Evolutionary conservation across 2,113 vertebrate genomes (phyloP), one percentile per base, ranked within the genome.

Genomic region (Apeltes quadracus): DNA sequence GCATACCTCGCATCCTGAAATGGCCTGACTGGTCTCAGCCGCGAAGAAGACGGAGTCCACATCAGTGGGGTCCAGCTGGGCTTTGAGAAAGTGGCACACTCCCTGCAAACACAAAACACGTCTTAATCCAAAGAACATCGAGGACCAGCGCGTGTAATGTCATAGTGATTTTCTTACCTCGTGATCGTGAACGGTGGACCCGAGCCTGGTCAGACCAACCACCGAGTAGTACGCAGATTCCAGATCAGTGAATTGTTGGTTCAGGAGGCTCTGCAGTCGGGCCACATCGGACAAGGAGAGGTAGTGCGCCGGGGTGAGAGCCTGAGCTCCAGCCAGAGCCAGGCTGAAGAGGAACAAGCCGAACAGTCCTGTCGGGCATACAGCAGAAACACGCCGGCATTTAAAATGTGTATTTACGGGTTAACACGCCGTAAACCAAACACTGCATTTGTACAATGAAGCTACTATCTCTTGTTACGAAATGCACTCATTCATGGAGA

Each of bases 1-100:
- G 53, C 18, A 1, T 90, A 99, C 98, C 95, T 97, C 95, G 78
- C 98, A 99, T 69, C 94, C 95, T 51, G 97, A 92, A 46, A 99
- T 89, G 44, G 92, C 92, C 29, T 94, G 94, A 87, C 96, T 96
- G 81, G 96, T 86, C 82, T 97, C 96, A 25, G 96, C 94, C 9
- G 95, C 96, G 12, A 96, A 98, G 88, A 98, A 99, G 27, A 99
- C 89, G 0, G 97, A 98, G 78, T 99, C 96, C 8, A 99, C 84
- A 0, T 90, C 97, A 25, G 86, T 93, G 58, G 95, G 88, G 61
- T 99, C 96, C 11, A 98, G 87, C 0, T 96, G 95, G 36, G 96
- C 95, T 72, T 95, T 96, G 75, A 99, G 86, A 79, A 97, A 98
- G 44, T 81, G 92, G 68, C 98, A 99, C 0, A 96, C 95, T 43